Evolutionary conservation across 2,797 vertebrate species (phyloP).

Genomic region (Malurus leucopterus): DNA sequence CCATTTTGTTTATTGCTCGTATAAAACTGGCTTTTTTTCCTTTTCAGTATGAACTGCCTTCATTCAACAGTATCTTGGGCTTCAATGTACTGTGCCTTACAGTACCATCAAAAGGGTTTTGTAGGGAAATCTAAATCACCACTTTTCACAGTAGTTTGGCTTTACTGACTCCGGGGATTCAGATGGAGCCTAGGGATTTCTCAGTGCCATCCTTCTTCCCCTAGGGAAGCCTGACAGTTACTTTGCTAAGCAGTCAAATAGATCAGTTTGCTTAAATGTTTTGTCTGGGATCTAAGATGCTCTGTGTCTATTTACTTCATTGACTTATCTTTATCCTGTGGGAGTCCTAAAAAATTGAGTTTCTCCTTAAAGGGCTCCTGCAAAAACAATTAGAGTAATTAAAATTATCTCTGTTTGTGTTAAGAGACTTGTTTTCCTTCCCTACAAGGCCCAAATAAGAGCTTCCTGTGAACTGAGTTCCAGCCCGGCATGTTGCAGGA

Average conservation of each 20-base stretch:
- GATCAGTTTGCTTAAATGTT: not conserved
- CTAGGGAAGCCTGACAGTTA: not conserved
- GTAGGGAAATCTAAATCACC: not conserved
- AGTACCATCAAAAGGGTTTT: not conserved
- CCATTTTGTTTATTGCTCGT: not conserved
- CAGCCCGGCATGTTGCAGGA: not conserved
- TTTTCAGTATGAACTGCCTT: not conserved
- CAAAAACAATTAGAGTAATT: constrained; percentile 24
- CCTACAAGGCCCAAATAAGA: not conserved
- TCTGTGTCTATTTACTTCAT: not conserved
- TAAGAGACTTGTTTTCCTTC: not conserved
- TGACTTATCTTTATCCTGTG: not conserved
- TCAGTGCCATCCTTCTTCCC: not conserved
- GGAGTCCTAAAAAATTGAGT: not conserved
- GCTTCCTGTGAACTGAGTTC: not conserved
- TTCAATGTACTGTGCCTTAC: not conserved
- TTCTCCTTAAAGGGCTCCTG: not conserved
- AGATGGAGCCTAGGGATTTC: not conserved
- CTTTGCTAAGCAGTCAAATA: not conserved
- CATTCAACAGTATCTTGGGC: not conserved
- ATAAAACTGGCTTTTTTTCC: not conserved
- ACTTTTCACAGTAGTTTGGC: not conserved
- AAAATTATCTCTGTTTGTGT: not conserved
- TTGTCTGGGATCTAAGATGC: not conserved
- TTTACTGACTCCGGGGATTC: not conserved